Evolutionary conservation across 1,140 invertebrate species (phyloP), one percentile per base, ranked within the genome.

Genomic region (Leptinotarsa defecta): DNA sequence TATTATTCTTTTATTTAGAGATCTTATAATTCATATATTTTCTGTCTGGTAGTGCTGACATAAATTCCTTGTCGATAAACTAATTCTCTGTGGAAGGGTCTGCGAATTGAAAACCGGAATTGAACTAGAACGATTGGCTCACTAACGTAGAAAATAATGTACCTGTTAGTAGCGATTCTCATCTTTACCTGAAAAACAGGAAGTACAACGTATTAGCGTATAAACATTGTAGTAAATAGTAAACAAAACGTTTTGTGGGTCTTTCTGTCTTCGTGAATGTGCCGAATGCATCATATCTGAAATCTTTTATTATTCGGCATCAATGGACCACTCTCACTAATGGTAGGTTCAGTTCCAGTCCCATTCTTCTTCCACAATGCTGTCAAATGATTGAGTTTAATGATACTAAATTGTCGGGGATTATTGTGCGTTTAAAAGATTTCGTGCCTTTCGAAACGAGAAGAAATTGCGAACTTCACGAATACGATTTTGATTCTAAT

Each of bases 141-240:
- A 43, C 11, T 43, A 43, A 43, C 34, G 4, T 11, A 43, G 34
- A 43, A 43, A 43, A 43, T 43, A 43, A 43, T 43, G 34, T 43
- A 43, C 34, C 34, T 43, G 34, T 43, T 43, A 8, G 34, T 43
- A 57, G n/a, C 52, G 52, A 17, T 57, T 57, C 17, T 6, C n/a
- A 57, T 19, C 52, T 57, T 57, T 57, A 57, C 52, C 52, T 57
- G 52, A n/a, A 57, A 15, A 68, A 68, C 67, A 68, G 67, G 67
- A 68, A 68, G 67, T 68, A 68, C 67, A 68, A 68, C 27, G 43
- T 43, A 68, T 68, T 68, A 68, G 43, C 67, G 24, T 68, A 48
- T 68, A 68, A 68, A 67, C 13, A 34, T 67, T 67, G 64, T 68
- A 68, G 67, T 68, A 68, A 68, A 68, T 68, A 27, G 67, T 68